Percentiles rank a stretch among this genome's conserved stretches.
These are phyloP conservation scores for Henicopernis longicauda DNA, from an alignment of 2,113 vertebrate genomes.

Conservation along the genomic window DNA sequence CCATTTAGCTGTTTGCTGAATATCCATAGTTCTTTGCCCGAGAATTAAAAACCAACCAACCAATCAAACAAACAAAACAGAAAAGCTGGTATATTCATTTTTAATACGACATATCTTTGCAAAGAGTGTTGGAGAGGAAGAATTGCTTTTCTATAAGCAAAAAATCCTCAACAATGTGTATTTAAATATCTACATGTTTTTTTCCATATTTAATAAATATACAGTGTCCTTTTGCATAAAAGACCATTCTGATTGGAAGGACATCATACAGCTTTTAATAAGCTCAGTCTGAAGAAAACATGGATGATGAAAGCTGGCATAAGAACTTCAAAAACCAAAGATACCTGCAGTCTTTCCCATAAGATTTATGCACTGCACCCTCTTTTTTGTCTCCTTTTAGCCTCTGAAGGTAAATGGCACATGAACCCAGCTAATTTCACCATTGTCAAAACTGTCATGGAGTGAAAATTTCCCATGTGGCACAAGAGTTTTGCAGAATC, in stretches of 20 bases:
- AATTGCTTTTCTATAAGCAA: not conserved
- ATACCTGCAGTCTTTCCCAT: not conserved
- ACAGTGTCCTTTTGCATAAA: not conserved
- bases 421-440: not conserved
- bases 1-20: not conserved
- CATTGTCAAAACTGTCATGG: not conserved
- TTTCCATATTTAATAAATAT: not conserved
- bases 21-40: not conserved
- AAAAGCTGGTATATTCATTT: not conserved
- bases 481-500: not conserved
- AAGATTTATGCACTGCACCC: not conserved
- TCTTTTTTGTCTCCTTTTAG: not conserved
- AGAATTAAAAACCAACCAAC: not conserved
- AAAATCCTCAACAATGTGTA: not conserved
- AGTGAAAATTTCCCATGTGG: not conserved
- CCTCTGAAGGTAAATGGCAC: not conserved
- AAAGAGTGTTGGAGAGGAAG: not conserved
- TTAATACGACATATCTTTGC: not conserved
- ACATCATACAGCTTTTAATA: not conserved
- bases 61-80: not conserved
- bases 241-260: not conserved
- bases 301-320: not conserved
- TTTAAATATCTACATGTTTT: not conserved
- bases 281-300: not conserved
- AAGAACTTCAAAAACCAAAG: not conserved